Base-by-base conservation (phyloP, 1,140 invertebrate species). In the Eciton burchellii region DNA sequence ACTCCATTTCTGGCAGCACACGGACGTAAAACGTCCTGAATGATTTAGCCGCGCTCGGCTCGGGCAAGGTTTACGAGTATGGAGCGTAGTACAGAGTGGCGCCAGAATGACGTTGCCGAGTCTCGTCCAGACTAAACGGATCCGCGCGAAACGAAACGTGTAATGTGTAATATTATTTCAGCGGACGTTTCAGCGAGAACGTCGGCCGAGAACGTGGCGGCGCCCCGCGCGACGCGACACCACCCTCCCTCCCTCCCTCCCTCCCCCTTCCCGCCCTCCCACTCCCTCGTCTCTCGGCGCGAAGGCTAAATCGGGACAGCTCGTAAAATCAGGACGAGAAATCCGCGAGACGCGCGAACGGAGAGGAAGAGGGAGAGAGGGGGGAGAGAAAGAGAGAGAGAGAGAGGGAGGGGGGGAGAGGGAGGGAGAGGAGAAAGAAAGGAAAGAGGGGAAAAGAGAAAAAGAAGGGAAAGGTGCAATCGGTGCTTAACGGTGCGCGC, bases 261-360 rank as follows among this genome's bases (percentile, higher is more conserved):
- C n/a, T n/a, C n/a, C n/a, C n/a, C n/a, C n/a, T n/a, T n/a, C n/a
- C n/a, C n/a, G n/a, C n/a, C n/a, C n/a, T n/a, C n/a, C n/a, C n/a
- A n/a, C n/a, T n/a, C n/a, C 60, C 68, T 81, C 73, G 59, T 81
- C 66, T 57, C 52, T 19, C 26, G 72, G 16, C 24, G 43, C 54
- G 41, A 73, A 41, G 56, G 24, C 24, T 43, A 62, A 47, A 56
- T 62, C n/a, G 59, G 21, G 59, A 74, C 35, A 57, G 35, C 66
- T 84, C 62, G 83, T 57, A 74, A 86, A 84, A 84, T 82, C 70
- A 5, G 60, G 26, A 74, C 70, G 47, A 66, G 82, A 70, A 21
- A 43, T 79, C 45, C 43, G 41, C 43, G 62, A 47, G 14, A 19
- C 73, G 43, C 35, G 19, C 19, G 3, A 19, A 41, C 35, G 35